phyloP scores from a whole-genome alignment of 2,113 vertebrate species.

The Corvus cornix region DNA sequence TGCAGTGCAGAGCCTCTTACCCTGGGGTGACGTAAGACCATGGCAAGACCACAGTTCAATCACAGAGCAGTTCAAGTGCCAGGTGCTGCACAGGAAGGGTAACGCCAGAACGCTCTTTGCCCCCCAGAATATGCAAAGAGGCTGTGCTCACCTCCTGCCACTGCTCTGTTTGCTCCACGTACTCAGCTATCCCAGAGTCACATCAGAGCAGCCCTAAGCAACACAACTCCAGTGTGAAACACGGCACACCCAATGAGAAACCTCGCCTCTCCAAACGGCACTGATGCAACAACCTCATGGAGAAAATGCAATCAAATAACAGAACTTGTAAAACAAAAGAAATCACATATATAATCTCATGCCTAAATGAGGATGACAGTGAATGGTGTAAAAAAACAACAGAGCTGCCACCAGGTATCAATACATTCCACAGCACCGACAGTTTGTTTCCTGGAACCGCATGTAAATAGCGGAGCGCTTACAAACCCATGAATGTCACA shows the following conservation, averaged over 20 bases:
- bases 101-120: background rate
- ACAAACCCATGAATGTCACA: conserved; percentile 30
- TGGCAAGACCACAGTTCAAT: background rate
- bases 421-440: conserved; percentile 68
- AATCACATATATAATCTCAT: conserved; percentile 15
- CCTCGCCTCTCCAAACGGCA: background rate
- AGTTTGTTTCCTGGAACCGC: conserved; percentile 55
- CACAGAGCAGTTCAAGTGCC: background rate
- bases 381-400: conserved; percentile 20
- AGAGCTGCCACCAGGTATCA: conserved; percentile 40
- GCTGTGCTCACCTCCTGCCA: background rate
- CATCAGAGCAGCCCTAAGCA: background rate
- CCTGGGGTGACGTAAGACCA: background rate
- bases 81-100: background rate
- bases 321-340: conserved; percentile 29
- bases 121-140: background rate
- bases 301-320: background rate
- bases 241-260: background rate
- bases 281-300: background rate
- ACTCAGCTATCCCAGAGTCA: background rate
- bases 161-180: background rate
- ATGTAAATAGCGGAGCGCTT: conserved; percentile 2
- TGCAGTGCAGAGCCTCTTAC: background rate
- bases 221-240: background rate
- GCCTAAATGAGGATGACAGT: conserved; percentile 46